Percentiles rank a stretch among this genome's conserved stretches.
These are phyloP conservation scores for Rousettus leschenaultii DNA, from an alignment of 2,113 vertebrate species.

Conservation along the genomic window DNA sequence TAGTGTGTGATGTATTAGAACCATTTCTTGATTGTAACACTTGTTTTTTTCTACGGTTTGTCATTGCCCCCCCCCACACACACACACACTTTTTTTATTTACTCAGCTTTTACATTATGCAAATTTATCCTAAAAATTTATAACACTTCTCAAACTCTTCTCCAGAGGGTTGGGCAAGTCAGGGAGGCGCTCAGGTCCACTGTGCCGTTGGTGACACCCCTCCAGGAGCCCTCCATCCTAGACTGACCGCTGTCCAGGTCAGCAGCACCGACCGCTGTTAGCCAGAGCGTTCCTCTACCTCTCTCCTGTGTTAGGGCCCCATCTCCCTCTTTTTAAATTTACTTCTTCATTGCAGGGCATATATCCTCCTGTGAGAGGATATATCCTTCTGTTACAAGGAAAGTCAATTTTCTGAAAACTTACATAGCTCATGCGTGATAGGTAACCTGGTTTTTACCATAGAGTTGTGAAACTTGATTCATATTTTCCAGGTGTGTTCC, in stretches of 20 bases:
- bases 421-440: neutral
- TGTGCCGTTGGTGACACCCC: neutral
- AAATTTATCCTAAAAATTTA: neutral
- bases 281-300: neutral
- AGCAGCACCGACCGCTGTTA: neutral
- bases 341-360: neutral
- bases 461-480: neutral
- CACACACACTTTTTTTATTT: neutral
- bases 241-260: neutral
- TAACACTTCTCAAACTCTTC: neutral
- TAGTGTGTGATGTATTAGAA: neutral
- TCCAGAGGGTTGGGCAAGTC: neutral
- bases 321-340: neutral
- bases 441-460: neutral
- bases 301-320: neutral
- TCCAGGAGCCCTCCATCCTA: neutral
- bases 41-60: neutral
- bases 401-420: neutral
- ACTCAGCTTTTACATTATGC: neutral
- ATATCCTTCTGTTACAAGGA: too few relatives aligned
- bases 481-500: neutral
- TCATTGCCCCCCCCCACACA: neutral
- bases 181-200: neutral
- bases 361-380: neutral
- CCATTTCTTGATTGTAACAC: neutral